Conservation (phyloP, 2,797 vertebrate genomes). For the Pseudocheirus occidentalis region DNA sequence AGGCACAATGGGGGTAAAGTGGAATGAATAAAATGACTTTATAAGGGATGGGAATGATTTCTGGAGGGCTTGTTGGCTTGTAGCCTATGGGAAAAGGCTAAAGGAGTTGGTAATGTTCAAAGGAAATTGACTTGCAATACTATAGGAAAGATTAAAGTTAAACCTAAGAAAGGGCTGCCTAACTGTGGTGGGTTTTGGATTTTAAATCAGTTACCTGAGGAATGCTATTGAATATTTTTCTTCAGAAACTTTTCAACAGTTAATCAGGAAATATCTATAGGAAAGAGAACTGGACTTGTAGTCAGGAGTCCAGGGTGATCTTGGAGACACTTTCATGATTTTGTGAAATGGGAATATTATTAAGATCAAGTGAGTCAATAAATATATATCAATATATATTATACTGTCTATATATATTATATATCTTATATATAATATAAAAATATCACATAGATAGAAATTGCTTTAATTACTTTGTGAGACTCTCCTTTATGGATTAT, state of each 20-base stretch:
- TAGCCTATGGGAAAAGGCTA: not conserved
- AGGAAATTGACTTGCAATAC: not conserved
- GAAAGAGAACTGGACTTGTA: not conserved
- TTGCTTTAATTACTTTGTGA: not conserved
- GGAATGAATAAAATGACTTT: not conserved
- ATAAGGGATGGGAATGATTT: not conserved
- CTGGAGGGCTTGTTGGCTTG: not conserved
- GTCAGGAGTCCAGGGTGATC: not conserved
- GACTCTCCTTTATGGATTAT: not conserved
- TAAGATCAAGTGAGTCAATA: not conserved
- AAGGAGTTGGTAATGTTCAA: not conserved
- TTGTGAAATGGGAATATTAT: not conserved
- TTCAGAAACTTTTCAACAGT: not conserved
- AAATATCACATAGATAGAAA: not conserved
- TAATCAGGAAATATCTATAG: not conserved
- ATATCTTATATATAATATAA: too few relatives aligned
- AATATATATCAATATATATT: too few relatives aligned
- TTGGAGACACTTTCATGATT: not conserved
- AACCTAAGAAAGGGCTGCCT: not conserved
- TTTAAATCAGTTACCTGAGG: not conserved
- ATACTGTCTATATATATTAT: too few relatives aligned
- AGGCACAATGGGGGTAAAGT: not conserved
- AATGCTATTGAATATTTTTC: not conserved
- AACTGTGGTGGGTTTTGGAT: not conserved
- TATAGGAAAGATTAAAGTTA: slow-evolving; percentile 6